Conservation (phyloP, 2,888 invertebrate genomes). For the Hyppa rectilinea region DNA sequence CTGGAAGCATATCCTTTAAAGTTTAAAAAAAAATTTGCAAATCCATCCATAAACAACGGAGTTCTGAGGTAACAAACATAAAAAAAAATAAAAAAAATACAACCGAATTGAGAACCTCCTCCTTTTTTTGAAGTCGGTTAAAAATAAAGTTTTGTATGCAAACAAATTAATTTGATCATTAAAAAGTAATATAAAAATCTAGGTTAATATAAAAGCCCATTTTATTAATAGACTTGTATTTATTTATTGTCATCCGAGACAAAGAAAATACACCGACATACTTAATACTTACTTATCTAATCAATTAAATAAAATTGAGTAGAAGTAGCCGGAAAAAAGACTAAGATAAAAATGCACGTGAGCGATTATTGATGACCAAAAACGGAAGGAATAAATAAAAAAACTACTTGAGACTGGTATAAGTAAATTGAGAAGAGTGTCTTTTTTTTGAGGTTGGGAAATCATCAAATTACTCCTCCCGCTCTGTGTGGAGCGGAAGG, state of each 20-base stretch:
- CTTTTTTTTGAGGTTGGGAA: too few species aligned
- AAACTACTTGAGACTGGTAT: background rate
- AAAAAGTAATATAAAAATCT: background rate
- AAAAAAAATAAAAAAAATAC: too few species aligned
- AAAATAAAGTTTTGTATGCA: slow-evolving; percentile 25
- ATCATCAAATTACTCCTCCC: too few species aligned
- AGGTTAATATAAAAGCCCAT: slow-evolving; percentile 39
- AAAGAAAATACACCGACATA: slow-evolving; percentile 15
- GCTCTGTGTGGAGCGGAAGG: too few species aligned
- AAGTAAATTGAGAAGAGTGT: too few species aligned
- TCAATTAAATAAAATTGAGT: background rate
- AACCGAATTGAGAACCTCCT: too few species aligned
- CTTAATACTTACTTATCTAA: slow-evolving; percentile 4
- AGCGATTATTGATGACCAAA: background rate
- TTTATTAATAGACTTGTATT: slow-evolving; percentile 6
- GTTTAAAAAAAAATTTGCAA: too few species aligned
- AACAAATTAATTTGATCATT: slow-evolving; percentile 35
- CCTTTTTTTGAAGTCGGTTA: too few species aligned
- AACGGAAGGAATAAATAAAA: background rate
- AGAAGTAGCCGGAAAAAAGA: background rate
- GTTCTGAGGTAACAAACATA: too few species aligned
- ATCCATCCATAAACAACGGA: too few species aligned
- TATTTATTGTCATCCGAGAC: slow-evolving; percentile 31
- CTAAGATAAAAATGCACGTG: background rate
- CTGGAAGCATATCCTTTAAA: too few species aligned